Evolutionary conservation across 2,797 vertebrate species (phyloP).

Genomic region (Acestrorhynchus altus): DNA sequence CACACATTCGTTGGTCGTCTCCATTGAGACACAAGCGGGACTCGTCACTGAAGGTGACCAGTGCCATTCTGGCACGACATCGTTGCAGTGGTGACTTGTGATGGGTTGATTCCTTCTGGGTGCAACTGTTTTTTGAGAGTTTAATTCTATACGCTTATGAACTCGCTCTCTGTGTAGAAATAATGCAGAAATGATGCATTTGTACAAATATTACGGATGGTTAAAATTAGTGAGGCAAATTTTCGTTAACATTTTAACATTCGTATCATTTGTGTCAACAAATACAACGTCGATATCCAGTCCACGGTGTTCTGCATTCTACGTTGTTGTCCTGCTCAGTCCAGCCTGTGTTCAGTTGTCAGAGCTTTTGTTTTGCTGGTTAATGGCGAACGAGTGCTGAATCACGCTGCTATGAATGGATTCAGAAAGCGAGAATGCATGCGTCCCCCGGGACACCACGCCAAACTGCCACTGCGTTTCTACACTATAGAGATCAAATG

Average conservation of each 20-base stretch:
- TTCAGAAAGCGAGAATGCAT: not conserved
- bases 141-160: not conserved
- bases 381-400: not conserved
- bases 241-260: not conserved
- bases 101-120: too few species aligned
- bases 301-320: not conserved
- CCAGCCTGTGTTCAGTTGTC: not conserved
- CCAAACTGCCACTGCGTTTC: not conserved
- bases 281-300: not conserved
- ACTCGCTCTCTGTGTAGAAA: not conserved
- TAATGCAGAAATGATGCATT: not conserved
- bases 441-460: not conserved
- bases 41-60: too few species aligned
- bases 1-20: too few species aligned
- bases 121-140: too few species aligned
- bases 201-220: constrained; percentile 26
- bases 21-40: too few species aligned
- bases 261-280: constrained; percentile 26
- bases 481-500: not conserved
- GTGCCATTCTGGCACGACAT: too few species aligned
- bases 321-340: not conserved
- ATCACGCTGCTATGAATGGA: not conserved
- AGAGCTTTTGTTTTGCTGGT: not conserved
- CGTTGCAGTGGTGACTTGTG: too few species aligned
- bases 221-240: too few species aligned